These are phyloP conservation scores for Gadopsis bispinosus DNA, from an alignment of 2,797 vertebrate species.

Conservation along the genomic window DNA sequence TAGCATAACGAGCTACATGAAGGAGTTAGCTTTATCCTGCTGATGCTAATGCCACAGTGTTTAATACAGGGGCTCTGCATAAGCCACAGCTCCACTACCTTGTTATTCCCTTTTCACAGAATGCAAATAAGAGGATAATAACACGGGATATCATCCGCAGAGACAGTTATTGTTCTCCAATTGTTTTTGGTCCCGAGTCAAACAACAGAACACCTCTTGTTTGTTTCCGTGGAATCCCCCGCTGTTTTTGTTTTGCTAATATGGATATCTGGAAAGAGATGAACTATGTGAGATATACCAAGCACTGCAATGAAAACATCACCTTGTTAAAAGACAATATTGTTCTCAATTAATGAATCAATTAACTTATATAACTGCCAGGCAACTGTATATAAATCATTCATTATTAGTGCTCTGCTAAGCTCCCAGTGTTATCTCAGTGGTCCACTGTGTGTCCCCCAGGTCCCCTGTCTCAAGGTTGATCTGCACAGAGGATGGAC, in stretches of 20 bases:
- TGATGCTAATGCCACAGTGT: slow-evolving; percentile 52
- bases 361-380: slow-evolving; percentile 66
- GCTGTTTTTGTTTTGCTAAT: slow-evolving; percentile 67
- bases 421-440: slow-evolving; percentile 64
- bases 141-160: slow-evolving; percentile 65
- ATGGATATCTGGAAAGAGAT: slow-evolving; percentile 48
- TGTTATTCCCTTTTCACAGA: slow-evolving; percentile 77
- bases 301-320: slow-evolving; percentile 47
- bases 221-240: slow-evolving; percentile 52
- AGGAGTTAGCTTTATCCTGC: slow-evolving; percentile 35
- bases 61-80: slow-evolving; percentile 71
- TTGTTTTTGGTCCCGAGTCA: slow-evolving; percentile 68
- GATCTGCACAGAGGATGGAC: slow-evolving; percentile 72
- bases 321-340: slow-evolving; percentile 72
- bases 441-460: slow-evolving; percentile 53
- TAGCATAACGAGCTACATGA: slow-evolving; percentile 11
- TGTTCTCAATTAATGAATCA: slow-evolving; percentile 73
- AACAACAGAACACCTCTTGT: slow-evolving; percentile 77
- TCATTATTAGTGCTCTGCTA: slow-evolving; percentile 71
- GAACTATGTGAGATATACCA: slow-evolving; percentile 38
- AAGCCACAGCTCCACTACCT: slow-evolving; percentile 69
- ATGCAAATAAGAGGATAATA: slow-evolving; percentile 81
- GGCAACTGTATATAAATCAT: slow-evolving; percentile 61
- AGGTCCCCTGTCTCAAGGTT: slow-evolving; percentile 78
- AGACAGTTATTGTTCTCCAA: slow-evolving; percentile 67